Evolutionary conservation across 1,140 invertebrate species (phyloP), one percentile per base, ranked within the genome.

Genomic region (Drosophila biarmipes): DNA sequence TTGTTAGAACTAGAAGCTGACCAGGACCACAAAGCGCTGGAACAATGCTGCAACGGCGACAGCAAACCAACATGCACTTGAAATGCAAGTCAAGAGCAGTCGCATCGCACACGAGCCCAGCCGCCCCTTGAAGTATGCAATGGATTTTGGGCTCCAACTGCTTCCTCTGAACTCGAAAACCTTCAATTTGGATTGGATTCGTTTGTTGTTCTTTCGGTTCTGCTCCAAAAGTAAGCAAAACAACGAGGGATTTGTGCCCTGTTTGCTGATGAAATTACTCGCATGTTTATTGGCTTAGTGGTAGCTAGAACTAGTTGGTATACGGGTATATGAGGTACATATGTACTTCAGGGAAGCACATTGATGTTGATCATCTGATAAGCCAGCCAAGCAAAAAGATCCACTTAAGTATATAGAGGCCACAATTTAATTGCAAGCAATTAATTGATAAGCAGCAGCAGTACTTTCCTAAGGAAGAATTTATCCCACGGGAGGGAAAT

Each of bases 51-150:
- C 52, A 27, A 19, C 57, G 62, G 46, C 42, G 15, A 29, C 57
- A 43, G 43, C 49, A 46, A 48, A 11, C 72, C 61, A 43, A 46
- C 77, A 72, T 86, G 82, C 78, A 87, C 82, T 86, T 86, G 82
- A 86, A 86, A 87, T 87, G 61, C 78, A 71, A 86, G 82, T 81
- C 82, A 86, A 87, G 82, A 86, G 82, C 74, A 87, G 74, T 56
- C 21, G 58, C 69, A 46, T 17, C 15, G 12, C 35, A 51, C 15
- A 4, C 34, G 24, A 56, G 15, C 10, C 35, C 46, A 31, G 27
- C 11, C 10, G 6, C 35, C 69, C 45, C 38, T 54, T 31, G 51
- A 72, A 72, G 64, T 72, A 49, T 57, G 54, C 64, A 58, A 48
- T 29, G 56, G 38, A 55, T 56, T 61, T 37, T 35, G 54, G 15